Evolutionary conservation across 2,888 invertebrate genomes (phyloP).

Genomic region (Liopterus haemorrhoidalis): DNA sequence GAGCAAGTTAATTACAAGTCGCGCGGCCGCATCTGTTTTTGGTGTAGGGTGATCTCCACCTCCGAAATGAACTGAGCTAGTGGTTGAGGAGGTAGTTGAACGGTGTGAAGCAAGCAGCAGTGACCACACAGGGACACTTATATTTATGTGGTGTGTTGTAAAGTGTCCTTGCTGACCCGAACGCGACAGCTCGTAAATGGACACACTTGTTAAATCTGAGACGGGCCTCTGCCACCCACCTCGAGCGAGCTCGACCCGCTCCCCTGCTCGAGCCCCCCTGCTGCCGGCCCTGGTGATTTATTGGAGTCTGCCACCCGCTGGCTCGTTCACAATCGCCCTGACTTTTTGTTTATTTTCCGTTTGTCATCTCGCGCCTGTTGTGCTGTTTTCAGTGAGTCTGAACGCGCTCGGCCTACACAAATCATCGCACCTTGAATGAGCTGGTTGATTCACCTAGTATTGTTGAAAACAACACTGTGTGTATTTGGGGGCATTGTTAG

Average conservation of each 20-base stretch:
- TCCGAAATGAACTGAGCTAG: too few relatives aligned
- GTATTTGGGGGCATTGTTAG: too few relatives aligned
- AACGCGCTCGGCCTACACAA: too few relatives aligned
- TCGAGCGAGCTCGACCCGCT: slow-evolving; percentile 34
- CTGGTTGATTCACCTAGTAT: too few relatives aligned
- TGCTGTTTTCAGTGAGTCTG: too few relatives aligned
- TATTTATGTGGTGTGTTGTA: slow-evolving; percentile 33
- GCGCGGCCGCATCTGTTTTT: slow-evolving; percentile 21
- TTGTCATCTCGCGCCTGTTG: slow-evolving; percentile 35
- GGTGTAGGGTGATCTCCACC: slow-evolving; percentile 16
- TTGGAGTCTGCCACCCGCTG: slow-evolving; percentile 40
- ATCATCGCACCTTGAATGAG: too few relatives aligned
- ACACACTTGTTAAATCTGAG: slow-evolving; percentile 37
- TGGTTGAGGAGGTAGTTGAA: too few relatives aligned
- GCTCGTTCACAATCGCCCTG: slow-evolving; percentile 37
- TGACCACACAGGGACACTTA: slow-evolving; percentile 11
- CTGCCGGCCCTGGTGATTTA: slow-evolving; percentile 42
- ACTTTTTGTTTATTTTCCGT: slow-evolving; percentile 39
- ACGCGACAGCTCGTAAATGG: slow-evolving; percentile 32
- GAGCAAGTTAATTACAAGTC: slow-evolving; percentile 22
- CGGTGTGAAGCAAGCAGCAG: not conserved
- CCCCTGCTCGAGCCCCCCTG: too few relatives aligned
- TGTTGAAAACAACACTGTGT: too few relatives aligned
- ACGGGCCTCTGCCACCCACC: slow-evolving; percentile 31
- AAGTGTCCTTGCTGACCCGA: too few relatives aligned